Base-by-base conservation (phyloP, 2,113 vertebrate genomes). In the Ictidomys tridecemlineatus region DNA sequence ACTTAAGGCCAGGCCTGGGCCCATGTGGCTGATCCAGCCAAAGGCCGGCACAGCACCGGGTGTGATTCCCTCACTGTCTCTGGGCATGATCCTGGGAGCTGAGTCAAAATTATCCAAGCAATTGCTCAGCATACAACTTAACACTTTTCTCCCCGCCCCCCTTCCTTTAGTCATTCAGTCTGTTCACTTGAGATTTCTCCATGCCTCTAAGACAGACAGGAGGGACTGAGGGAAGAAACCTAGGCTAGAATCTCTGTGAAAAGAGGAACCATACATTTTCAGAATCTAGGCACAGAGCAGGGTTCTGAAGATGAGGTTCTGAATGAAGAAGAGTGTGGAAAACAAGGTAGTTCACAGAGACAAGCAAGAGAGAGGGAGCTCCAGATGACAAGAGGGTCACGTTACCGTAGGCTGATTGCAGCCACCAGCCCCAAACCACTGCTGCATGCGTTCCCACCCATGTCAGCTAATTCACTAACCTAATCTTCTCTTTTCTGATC, bases 401-500 rank as follows among this genome's bases (percentile, higher is more conserved):
- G 28, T 4, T 67, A 74, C 51, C 67, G 8, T 1, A 1, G 14
- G 4, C 30, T 63, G 32, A 22, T 28, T 42, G 3, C 24, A n/a
- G 20, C n/a, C 51, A 4, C 77, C 93, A 82, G 39, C 22, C 45
- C 56, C 58, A 93, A 83, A 94, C 24, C 51, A 28, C 56, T 26
- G 11, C n/a, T 28, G 7, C 51, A 7, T 1, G 45, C 51, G 61
- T 65, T 28, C 30, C 86, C 53, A 28, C 45, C 48, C 7, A 3
- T 5, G 2, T 84, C 63, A 95, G 14, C 51, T 58, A 48, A 77
- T 58, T 83, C 63, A 74, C 28, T 83, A 18, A 84, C 63, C 42
- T 76, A n/a, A 92, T 42, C 12, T 45, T 76, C 22, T 63, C 76
- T 82, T 94, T 93, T 58, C 86, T 83, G 24, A 83, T 69, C 74